Percentiles rank a stretch among this genome's conserved stretches.
phyloP scores from a whole-genome alignment of 2,797 vertebrate genomes.

The Syngnathus rostellatus region DNA sequence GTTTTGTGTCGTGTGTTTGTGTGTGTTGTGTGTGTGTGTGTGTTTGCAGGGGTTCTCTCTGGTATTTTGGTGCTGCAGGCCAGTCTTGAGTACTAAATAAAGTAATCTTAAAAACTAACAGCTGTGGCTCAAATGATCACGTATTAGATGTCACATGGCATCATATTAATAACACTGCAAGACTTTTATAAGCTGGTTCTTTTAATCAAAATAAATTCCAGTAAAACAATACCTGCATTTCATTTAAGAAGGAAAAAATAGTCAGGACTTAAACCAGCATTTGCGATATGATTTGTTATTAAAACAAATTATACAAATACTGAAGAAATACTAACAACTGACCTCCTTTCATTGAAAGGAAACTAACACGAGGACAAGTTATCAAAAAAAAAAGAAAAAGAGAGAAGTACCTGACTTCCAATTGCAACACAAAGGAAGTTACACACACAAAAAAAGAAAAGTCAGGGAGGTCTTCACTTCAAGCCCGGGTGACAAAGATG shows the following conservation, averaged over 20 bases:
- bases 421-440: constrained; percentile 47
- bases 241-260: too few relatives aligned
- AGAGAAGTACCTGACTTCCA: neutral
- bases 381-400: neutral
- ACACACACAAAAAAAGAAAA: constrained; percentile 14
- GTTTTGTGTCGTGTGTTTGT: constrained; percentile 9
- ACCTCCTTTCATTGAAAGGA: neutral
- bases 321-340: neutral
- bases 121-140: neutral
- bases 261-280: too few relatives aligned
- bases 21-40: constrained; percentile 5
- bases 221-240: too few relatives aligned
- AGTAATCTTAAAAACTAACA: neutral
- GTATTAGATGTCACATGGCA: neutral
- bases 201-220: too few relatives aligned
- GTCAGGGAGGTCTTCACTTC: constrained; percentile 8
- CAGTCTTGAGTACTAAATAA: neutral
- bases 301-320: too few relatives aligned
- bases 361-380: neutral
- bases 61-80: constrained; percentile 1
- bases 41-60: neutral
- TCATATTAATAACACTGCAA: too few relatives aligned
- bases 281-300: too few relatives aligned
- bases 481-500: constrained; percentile 1
- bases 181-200: too few relatives aligned